Percentiles rank a stretch among this genome's conserved stretches.
phyloP scores from a whole-genome alignment of 2,797 vertebrate genomes.

The Microctenopoma steveboyesi region DNA sequence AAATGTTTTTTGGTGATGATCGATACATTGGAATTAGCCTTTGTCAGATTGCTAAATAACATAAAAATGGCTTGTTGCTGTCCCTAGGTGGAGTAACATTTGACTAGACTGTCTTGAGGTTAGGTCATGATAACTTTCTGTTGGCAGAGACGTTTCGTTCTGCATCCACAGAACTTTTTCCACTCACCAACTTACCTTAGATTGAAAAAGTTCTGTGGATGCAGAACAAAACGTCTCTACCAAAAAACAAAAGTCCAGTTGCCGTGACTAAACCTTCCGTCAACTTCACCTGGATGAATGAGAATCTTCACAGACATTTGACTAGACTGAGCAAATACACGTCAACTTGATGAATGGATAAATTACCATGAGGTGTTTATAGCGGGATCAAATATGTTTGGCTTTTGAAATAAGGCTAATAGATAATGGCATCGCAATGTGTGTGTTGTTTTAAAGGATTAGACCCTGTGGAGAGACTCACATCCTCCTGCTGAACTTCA shows the following conservation, averaged over 20 bases:
- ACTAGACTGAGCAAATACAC: slow-evolving; percentile 13
- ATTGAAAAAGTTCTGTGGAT: too few relatives aligned
- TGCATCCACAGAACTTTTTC: too few relatives aligned
- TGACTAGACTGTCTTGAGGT: not conserved
- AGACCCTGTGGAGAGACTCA: slow-evolving; percentile 56
- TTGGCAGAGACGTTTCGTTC: too few relatives aligned
- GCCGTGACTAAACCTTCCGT: too few relatives aligned
- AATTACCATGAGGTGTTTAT: slow-evolving; percentile 62
- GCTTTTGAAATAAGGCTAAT: slow-evolving; percentile 64
- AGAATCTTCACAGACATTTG: not conserved
- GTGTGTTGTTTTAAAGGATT: slow-evolving; percentile 68
- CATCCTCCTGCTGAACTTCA: slow-evolving; percentile 45
- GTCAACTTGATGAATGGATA: slow-evolving; percentile 31
- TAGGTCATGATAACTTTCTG: too few relatives aligned
- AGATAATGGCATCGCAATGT: slow-evolving; percentile 63
- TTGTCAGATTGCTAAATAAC: slow-evolving; percentile 39
- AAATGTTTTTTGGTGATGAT: slow-evolving; percentile 35
- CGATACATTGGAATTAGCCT: slow-evolving; percentile 42
- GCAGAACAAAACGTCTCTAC: too few relatives aligned
- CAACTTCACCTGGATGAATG: too few relatives aligned
- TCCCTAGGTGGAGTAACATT: slow-evolving; percentile 22
- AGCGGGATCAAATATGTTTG: slow-evolving; percentile 62
- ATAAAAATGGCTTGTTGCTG: slow-evolving; percentile 25
- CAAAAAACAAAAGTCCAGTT: too few relatives aligned
- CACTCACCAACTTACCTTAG: too few relatives aligned